Evolutionary conservation across 2,797 vertebrate genomes (phyloP), one percentile per base, ranked within the genome.

Genomic region (Protonibea diacanthus): DNA sequence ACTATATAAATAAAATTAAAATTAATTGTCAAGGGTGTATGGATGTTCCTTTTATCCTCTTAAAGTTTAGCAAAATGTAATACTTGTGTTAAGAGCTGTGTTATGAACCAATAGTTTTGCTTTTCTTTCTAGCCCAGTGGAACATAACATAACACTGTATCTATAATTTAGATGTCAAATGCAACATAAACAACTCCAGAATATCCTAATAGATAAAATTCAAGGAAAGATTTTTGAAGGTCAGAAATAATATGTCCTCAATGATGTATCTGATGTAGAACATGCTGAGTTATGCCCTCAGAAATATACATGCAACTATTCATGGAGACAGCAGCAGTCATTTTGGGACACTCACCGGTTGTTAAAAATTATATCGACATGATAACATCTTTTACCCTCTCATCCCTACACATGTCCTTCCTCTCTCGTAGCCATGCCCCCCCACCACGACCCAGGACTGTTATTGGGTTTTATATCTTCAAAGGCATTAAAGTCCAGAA

Each of bases 401-500:
- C 71, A 78, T 77, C 21, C 47, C 62, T 67, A 61, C 67, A 73
- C 38, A 49, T 61, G 47, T 64, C 40, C 58, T 62, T 52, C 21
- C 33, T 66, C 62, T 49, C 69, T 63, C 29, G 45, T 52, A 44
- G 23, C 6, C 40, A 55, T 60, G 52, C 20, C 45, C 58, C 21
- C 38, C 61, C 9, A 10, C 3, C 33, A 38, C 33, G 8, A 38
- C 33, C 33, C 33, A 17, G 62, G 58, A n/a, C 48, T 61, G 64
- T 82, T 80, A 77, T 59, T 81, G 69, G 47, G 63, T 29, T 62
- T 77, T 82, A 75, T 67, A 81, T 79, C 80, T 80, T 88, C 68
- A 89, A 91, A 91, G 74, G 67, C 51, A 75, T 73, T 83, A 66
- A 71, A 71, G 76, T 81, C 72, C 70, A 81, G 67, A 87, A 83